Base-by-base conservation (phyloP, 1,140 invertebrate genomes). In the Nephila pilipes region DNA sequence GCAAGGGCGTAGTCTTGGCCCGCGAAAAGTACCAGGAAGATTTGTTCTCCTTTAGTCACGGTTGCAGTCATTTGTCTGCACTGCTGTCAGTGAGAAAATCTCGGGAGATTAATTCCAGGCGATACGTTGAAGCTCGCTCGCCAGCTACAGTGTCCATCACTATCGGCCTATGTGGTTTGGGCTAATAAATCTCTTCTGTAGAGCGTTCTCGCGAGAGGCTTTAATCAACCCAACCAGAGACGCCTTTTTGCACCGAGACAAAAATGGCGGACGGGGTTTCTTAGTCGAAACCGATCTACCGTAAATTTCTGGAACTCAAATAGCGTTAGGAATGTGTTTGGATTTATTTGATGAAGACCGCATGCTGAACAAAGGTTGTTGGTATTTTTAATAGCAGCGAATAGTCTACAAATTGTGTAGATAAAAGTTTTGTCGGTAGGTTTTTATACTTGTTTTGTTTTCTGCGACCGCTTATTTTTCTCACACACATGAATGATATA, bases 31-130 rank as follows among this genome's bases (percentile, higher is more conserved):
- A 69, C 75, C 14, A 63, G 69, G 88, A 90, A 90, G 88, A 90
- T 90, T 90, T 90, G 88, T 90, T 90, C 88, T 80, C 88, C 88
- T 38, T 90, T 38, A 90, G 88, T 90, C 88, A 90, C 88, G 88
- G 88, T 80, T 90, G 54, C 69, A 90, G 88, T 90, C 88, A 90
- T 90, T 90, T 90, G 88, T 90, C 88, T 90, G 88, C 54, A 54
- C 69, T 36, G 69, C 69, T 90, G 88, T 90, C 88, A 90, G 88
- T 80, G 88, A 38, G 88, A 38, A 90, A 90, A 90, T 90, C 88
- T 90, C 88, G 69, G 25, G 88, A 90, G 88, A 90, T 90, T 90
- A 90, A 90, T 90, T 90, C 88, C 16, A 55, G 38, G 87, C 87
- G 63, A 88, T 88, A 55, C 87, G 63, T 63, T 80, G 88, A 58